These are phyloP conservation scores for Tipula vernalis DNA, from an alignment of 2,888 invertebrate genomes.

Conservation along the genomic window DNA sequence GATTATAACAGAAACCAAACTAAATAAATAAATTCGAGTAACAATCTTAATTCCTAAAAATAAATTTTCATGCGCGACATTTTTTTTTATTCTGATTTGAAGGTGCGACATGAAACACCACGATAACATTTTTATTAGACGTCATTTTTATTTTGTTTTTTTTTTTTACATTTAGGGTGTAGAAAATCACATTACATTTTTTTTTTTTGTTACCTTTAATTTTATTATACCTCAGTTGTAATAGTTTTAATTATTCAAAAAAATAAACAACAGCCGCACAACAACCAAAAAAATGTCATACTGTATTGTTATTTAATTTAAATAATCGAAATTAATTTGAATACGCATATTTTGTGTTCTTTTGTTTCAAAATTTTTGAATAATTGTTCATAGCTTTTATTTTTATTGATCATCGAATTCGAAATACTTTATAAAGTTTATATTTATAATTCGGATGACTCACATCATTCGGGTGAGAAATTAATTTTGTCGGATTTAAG, in stretches of 20 bases:
- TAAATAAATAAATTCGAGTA: not conserved
- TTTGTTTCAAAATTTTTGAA: not conserved
- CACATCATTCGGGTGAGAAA: no score
- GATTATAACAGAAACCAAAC: not conserved
- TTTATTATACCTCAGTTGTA: not conserved
- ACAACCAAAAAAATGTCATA: not conserved
- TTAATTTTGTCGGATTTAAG: no score
- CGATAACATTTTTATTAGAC: constrained; percentile 11
- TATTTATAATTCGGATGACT: no score
- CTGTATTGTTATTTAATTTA: not conserved
- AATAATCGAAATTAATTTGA: not conserved
- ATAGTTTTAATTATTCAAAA: not conserved
- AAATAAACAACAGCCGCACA: not conserved
- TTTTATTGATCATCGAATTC: no score
- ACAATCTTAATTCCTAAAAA: constrained; percentile 8
- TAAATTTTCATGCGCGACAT: constrained; percentile 8
- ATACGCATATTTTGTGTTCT: not conserved
- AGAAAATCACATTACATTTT: constrained; percentile 9
- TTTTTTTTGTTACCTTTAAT: not conserved
- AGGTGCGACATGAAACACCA: constrained; percentile 11
- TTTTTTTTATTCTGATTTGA: constrained; percentile 10
- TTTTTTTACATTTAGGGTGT: constrained; percentile 7
- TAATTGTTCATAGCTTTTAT: not conserved
- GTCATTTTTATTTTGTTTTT: not conserved
- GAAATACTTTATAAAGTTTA: no score